Base-by-base conservation (phyloP, 2,888 invertebrate species). In the Drosophila paranaensis region DNA sequence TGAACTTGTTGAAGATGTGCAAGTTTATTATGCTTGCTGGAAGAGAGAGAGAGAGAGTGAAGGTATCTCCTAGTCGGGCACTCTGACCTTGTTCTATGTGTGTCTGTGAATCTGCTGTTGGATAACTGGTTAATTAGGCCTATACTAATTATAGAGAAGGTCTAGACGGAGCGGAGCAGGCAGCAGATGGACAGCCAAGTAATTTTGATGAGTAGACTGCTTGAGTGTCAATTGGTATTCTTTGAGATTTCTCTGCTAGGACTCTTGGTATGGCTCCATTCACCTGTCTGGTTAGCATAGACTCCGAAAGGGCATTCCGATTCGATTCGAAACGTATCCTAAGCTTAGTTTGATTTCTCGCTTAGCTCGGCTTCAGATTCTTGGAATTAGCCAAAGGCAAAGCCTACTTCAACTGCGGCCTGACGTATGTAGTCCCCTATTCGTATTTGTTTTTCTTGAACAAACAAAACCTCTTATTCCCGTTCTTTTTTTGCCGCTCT, bases 401-500 rank as follows among this genome's bases (percentile, higher is more conserved):
- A 1, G 3, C 13, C 20, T 25, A 37, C 37, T 37, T 53, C 0
- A 33, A 14, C 8, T 37, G 8, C 2, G 51, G 35, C 9, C 20
- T 13, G 27, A 27, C 27, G 20, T 10, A 27, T 14, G 20, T 10
- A 46, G 11, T 20, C 13, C 16, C 13, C 13, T 14, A 2, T 14
- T 37, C 4, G 20, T 54, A 16, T 54, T 40, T 54, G 27, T 27
- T 54, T 27, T 54, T 40, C 20, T 40, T 20, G 33, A 37, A 53
- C 14, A 53, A 53, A 37, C 51, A 37, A 25, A 20, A 25, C 1
- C 10, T 14, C 11, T 37, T 20, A 20, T 51, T 20, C 13, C 20
- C 13, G 11, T 20, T 20, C 2, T 33, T 53, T 53, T 53, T 14
- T 27, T 20, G 10, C 11, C n/a, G n/a, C 27, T 33, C 33, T 33